These are phyloP conservation scores for Mythimna loreyi DNA, from an alignment of 2,888 invertebrate genomes.

Conservation along the genomic window DNA sequence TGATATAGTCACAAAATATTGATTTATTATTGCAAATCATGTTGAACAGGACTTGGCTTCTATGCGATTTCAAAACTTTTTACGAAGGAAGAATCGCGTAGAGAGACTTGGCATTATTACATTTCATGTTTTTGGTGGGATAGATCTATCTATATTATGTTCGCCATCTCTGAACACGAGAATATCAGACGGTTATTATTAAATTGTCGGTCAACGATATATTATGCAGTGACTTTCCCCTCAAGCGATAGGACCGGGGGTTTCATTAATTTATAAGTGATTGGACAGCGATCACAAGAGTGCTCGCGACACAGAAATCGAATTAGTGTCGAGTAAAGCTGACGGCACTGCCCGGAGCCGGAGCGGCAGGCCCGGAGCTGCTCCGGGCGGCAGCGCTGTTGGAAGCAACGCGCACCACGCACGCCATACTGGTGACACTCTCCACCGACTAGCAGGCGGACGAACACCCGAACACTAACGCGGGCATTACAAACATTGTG, in stretches of 20 bases:
- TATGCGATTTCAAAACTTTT: too few relatives aligned
- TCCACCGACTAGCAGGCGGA: background rate
- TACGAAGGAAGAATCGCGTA: too few relatives aligned
- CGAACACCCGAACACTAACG: background rate
- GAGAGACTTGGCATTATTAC: too few relatives aligned
- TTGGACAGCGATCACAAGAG: slow-evolving; percentile 39
- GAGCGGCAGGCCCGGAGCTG: background rate
- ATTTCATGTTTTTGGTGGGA: too few relatives aligned
- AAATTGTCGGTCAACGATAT: slow-evolving; percentile 13
- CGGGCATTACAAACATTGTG: background rate
- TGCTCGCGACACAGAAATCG: slow-evolving; percentile 39
- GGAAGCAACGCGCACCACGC: background rate
- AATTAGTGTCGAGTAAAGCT: slow-evolving; percentile 35
- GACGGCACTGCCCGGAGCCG: background rate
- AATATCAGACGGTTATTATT: slow-evolving; percentile 20
- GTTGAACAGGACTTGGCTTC: too few relatives aligned
- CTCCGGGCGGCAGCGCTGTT: background rate
- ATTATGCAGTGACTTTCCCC: slow-evolving; percentile 15
- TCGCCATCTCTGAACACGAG: background rate
- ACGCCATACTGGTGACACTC: too few relatives aligned
- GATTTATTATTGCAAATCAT: too few relatives aligned
- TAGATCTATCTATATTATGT: too few relatives aligned
- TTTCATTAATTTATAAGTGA: slow-evolving; percentile 47
- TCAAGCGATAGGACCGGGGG: background rate
- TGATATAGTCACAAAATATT: too few relatives aligned